phyloP scores from a whole-genome alignment of 1,140 invertebrate genomes.

The Pissodes strobi region DNA sequence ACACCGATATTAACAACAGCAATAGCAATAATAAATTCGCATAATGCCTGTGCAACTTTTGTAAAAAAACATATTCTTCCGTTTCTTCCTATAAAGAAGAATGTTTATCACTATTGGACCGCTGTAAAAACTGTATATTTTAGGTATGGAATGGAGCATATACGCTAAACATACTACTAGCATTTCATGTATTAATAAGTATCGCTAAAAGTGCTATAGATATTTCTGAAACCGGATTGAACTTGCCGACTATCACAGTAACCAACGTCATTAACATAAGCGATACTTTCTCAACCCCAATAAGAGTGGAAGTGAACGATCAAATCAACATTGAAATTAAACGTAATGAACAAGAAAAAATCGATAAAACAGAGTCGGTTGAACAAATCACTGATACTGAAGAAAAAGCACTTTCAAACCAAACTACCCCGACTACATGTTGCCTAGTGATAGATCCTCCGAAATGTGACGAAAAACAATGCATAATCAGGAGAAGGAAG shows the following conservation, averaged over 20 bases:
- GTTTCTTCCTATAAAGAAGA: no score
- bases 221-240: not conserved
- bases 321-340: constrained; percentile 4
- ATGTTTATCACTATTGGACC: no score
- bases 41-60: no score
- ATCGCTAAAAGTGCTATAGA: not conserved
- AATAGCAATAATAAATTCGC: no score
- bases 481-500: not conserved
- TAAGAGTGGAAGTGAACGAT: not conserved
- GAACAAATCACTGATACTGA: not conserved
- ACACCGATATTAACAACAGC: no score
- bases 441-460: constrained; percentile 5
- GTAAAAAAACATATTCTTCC: no score
- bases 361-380: not conserved
- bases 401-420: not conserved
- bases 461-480: not conserved
- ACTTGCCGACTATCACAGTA: not conserved
- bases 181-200: not conserved
- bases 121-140: no score
- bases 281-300: not conserved
- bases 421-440: not conserved
- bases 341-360: not conserved
- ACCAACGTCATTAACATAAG: not conserved
- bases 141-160: no score
- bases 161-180: no score